Base-by-base conservation (phyloP, 2,113 vertebrate species). In the Sinocyclocheilus anshuiensis region DNA sequence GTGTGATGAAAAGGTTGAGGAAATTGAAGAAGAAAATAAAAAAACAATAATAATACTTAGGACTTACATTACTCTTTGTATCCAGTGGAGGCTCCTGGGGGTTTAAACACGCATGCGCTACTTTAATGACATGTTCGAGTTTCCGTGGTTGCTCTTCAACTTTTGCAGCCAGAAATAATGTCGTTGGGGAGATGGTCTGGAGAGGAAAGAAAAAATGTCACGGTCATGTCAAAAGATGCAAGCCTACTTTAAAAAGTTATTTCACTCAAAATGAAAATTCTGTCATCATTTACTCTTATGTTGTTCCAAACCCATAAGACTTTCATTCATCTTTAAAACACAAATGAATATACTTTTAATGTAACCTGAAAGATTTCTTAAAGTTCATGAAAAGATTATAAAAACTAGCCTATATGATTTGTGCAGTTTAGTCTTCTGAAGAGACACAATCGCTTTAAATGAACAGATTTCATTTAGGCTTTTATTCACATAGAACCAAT, bases 81-180 rank as follows among this genome's bases (percentile, higher is more conserved):
- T 99, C 98, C 94, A 99, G 95, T 72, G 96, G 97, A 72, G 96
- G 90, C 89, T 99, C 98, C 92, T 96, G 94, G 81, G 96, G 97
- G 92, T 98, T 97, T 93, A 99, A 95, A 95, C 98, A 99, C 90
- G 98, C 97, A 94, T 99, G 97, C 90, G 97, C 96, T 91, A 99
- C 98, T 97, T 99, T 99, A 93, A 99, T 99, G 93, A 99, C 98
- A 92, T 99, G 98, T 94, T 99, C 98, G 91, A 99, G 97, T 95
- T 99, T 99, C 89, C 98, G 96, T 29, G 98, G 98, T 94, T 99
- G 98, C 92, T 99, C 98, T 94, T 99, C 98, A 80, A 99, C 98
- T 95, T 99, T 99, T 83, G 98, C 98, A 93, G 98, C 98, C 96
- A 99, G 95, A 95, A 99, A 99, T 92, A 99, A 95, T 42, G 97